phyloP scores from a whole-genome alignment of 2,888 invertebrate genomes.

The Rotaria magnacalcarata region DNA sequence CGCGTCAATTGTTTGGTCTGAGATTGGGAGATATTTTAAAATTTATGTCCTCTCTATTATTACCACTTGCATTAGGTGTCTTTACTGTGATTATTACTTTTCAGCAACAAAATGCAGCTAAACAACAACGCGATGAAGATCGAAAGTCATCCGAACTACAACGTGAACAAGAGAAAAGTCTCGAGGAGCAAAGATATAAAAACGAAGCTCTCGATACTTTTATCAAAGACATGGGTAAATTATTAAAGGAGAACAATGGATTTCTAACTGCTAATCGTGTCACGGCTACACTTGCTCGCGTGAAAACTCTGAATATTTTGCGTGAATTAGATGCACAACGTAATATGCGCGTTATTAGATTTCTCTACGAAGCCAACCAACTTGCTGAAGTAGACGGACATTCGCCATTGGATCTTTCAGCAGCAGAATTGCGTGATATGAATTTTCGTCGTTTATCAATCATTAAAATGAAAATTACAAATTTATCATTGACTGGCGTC shows the following conservation, averaged over 20 bases:
- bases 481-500: background rate
- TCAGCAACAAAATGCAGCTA: too few relatives aligned
- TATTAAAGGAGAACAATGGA: background rate
- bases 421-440: background rate
- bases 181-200: background rate
- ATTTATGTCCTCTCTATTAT: too few relatives aligned
- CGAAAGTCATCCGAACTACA: too few relatives aligned
- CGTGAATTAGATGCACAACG: background rate
- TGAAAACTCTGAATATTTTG: background rate
- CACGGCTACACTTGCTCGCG: background rate
- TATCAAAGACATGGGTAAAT: background rate
- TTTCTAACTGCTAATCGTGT: background rate
- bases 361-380: background rate
- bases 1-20: too few relatives aligned
- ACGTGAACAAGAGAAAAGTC: too few relatives aligned
- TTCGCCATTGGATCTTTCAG: background rate
- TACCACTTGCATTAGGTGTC: too few relatives aligned
- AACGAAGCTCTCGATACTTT: background rate
- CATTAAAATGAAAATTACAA: background rate
- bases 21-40: too few relatives aligned
- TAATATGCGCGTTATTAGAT: background rate
- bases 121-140: too few relatives aligned
- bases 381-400: background rate
- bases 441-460: background rate
- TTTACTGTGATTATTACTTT: too few relatives aligned